Evolutionary conservation across 2,888 invertebrate genomes (phyloP).

Genomic region (Dasypogon diadema): DNA sequence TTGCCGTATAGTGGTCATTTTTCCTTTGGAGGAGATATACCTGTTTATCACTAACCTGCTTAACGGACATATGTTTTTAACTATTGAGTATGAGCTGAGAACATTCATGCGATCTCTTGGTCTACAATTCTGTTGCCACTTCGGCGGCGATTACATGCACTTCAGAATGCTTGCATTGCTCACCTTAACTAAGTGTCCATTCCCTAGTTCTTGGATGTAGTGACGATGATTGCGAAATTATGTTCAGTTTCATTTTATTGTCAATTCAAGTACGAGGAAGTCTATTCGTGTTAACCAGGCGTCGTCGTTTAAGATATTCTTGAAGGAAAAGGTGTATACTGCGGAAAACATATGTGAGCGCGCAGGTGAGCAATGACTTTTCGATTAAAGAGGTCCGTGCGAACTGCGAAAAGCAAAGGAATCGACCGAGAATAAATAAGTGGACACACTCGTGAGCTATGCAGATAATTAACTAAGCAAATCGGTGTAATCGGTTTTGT

Average conservation of each 20-base stretch:
- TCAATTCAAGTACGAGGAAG: conserved; percentile 45
- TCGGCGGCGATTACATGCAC: conserved; percentile 39
- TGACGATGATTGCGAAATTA: conserved; percentile 50
- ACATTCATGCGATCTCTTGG: neutral
- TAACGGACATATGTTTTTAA: conserved; percentile 10
- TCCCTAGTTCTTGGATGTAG: neutral
- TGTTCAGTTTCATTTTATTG: conserved; percentile 50
- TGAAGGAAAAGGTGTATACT: neutral
- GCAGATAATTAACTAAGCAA: conserved; percentile 47
- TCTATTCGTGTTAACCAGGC: conserved; percentile 43
- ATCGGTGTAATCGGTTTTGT: conserved; percentile 47
- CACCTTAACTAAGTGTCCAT: conserved; percentile 34
- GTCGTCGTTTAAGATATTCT: conserved; percentile 15
- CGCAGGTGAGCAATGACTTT: conserved; percentile 41
- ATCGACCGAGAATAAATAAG: conserved; percentile 20
- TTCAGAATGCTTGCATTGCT: neutral
- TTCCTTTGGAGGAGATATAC: conserved; percentile 6
- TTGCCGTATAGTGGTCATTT: neutral
- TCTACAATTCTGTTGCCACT: conserved; percentile 38
- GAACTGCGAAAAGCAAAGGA: neutral
- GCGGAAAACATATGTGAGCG: conserved; percentile 29
- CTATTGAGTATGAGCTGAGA: neutral
- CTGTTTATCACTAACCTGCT: conserved; percentile 2
- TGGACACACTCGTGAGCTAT: conserved; percentile 32
- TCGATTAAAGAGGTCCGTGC: conserved; percentile 12